phyloP scores from a whole-genome alignment of 2,113 vertebrate genomes.

The Datnioides undecimradiatus region DNA sequence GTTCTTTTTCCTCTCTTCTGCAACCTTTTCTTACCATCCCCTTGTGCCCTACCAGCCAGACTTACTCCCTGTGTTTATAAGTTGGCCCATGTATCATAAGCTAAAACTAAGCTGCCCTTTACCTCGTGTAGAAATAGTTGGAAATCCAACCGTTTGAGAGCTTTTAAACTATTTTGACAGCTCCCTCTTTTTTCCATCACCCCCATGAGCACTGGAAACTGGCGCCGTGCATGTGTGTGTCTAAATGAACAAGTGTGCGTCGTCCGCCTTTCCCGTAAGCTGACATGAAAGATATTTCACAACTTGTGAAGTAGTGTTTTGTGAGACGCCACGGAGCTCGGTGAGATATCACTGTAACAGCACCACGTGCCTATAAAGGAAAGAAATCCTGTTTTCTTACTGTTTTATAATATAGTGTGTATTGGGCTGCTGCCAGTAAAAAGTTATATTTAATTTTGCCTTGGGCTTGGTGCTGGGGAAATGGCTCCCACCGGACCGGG shows the following conservation, averaged over 20 bases:
- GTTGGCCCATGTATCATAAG: conserved; percentile 80
- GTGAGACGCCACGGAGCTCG: conserved; percentile 63
- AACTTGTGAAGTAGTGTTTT: conserved; percentile 74
- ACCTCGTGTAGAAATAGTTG: conserved; percentile 79
- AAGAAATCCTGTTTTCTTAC: conserved; percentile 65
- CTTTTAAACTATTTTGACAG: conserved; percentile 84
- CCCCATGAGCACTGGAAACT: conserved; percentile 76
- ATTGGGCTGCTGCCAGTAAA: conserved; percentile 53
- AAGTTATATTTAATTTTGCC: conserved; percentile 65
- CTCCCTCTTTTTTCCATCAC: conserved; percentile 77
- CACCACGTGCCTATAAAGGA: conserved; percentile 60
- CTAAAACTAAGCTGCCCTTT: conserved; percentile 81
- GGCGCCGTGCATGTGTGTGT: conserved; percentile 58
- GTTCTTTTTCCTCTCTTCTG: conserved; percentile 76
- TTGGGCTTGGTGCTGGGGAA: conserved; percentile 30
- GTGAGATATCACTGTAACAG: conserved; percentile 71
- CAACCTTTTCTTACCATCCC: conserved; percentile 79
- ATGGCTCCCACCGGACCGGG: conserved; percentile 52
- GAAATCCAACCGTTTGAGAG: conserved; percentile 76
- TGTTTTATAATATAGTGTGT: conserved; percentile 50
- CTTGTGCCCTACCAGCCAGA: conserved; percentile 73
- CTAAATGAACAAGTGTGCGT: conserved; percentile 71
- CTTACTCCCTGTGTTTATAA: conserved; percentile 78
- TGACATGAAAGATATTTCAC: conserved; percentile 80
- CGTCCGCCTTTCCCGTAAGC: conserved; percentile 71